Conservation (phyloP, 64 coral and sea anemone genomes). For the Actinia tenebrosa region DNA sequence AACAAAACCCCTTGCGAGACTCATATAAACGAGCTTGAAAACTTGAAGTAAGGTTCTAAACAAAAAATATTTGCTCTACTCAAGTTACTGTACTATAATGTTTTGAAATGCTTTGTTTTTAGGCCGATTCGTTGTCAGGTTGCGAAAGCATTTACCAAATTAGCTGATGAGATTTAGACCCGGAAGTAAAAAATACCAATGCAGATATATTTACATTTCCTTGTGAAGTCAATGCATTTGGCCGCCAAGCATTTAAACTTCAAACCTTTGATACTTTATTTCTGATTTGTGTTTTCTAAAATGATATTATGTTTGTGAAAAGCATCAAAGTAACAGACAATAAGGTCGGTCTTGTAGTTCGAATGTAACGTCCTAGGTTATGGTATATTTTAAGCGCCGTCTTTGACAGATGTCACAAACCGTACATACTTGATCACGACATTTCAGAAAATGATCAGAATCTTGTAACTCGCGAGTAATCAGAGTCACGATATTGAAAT, state of each 20-base stretch:
- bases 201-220: not conserved
- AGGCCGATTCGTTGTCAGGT: not conserved
- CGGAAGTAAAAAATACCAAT: not conserved
- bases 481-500: no score
- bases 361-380: not conserved
- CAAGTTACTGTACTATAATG: not conserved
- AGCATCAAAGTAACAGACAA: not conserved
- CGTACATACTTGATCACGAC: no score
- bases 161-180: not conserved
- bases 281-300: not conserved
- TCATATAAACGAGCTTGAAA: not conserved
- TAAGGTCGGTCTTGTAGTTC: not conserved
- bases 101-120: not conserved
- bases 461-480: no score
- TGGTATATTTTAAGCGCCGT: no score
- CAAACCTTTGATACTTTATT: not conserved
- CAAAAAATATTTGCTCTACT: not conserved
- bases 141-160: not conserved
- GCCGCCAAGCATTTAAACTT: not conserved
- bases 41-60: not conserved
- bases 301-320: not conserved
- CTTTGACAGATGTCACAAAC: no score
- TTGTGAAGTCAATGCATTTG: not conserved
- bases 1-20: not conserved
- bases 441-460: no score